Conservation (phyloP, 2,113 vertebrate species). For the Tiliqua scincoides region DNA sequence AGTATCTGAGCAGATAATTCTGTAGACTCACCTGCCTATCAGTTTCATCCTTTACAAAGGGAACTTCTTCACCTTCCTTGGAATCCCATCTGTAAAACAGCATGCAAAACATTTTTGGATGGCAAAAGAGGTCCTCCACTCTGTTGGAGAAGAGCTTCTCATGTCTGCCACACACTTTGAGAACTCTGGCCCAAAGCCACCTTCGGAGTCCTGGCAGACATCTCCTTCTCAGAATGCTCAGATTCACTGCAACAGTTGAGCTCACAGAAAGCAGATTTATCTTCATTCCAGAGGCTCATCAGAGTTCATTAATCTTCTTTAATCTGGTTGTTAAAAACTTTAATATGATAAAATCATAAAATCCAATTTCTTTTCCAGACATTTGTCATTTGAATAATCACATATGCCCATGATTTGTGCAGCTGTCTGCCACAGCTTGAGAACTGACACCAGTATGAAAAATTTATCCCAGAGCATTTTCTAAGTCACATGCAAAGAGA, state of each 20-base stretch:
- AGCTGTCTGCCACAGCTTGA: slow-evolving; percentile 1
- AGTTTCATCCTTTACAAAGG: slow-evolving; percentile 63
- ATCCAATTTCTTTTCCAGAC: slow-evolving; percentile 20
- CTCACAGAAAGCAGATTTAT: slow-evolving; percentile 15
- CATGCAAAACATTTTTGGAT: neutral
- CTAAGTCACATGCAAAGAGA: neutral
- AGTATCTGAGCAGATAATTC: neutral
- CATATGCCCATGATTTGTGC: neutral
- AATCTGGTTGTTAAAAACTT: slow-evolving; percentile 11
- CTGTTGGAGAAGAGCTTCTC: neutral
- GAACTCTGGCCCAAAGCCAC: neutral
- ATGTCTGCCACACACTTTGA: neutral
- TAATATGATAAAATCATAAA: slow-evolving; percentile 33
- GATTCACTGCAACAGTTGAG: neutral
- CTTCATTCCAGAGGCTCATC: slow-evolving; percentile 1
- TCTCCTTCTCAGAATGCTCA: neutral
- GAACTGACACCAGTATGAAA: neutral
- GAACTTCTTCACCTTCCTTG: slow-evolving; percentile 71
- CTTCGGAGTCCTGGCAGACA: neutral
- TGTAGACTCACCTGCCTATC: slow-evolving; percentile 68
- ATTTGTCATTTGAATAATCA: neutral
- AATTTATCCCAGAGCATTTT: neutral
- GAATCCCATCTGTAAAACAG: slow-evolving; percentile 73
- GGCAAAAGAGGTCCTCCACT: neutral
- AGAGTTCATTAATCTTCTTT: slow-evolving; percentile 32